Conservation (phyloP, 53 echinoderm and acorn worm genomes). For the Arbacia lixula region DNA sequence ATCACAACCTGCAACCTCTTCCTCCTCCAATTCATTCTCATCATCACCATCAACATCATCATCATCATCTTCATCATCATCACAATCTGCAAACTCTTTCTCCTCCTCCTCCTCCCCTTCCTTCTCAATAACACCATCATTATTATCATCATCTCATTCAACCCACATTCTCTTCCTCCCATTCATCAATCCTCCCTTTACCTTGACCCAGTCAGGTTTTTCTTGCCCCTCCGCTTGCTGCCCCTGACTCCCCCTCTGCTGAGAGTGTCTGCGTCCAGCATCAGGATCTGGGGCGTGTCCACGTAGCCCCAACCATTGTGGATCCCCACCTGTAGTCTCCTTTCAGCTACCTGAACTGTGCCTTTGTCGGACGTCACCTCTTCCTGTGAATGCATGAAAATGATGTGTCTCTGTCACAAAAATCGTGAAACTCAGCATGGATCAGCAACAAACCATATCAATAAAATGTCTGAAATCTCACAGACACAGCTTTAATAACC, state of each 20-base stretch:
- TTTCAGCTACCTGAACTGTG: slow-evolving; percentile 74
- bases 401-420: background rate
- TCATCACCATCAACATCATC: too few species aligned
- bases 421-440: background rate
- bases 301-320: slow-evolving; percentile 99
- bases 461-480: too few species aligned
- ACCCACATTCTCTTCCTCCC: background rate
- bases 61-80: too few species aligned
- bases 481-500: too few species aligned
- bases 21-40: too few species aligned
- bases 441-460: too few species aligned
- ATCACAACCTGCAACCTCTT: slow-evolving; percentile 11
- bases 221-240: slow-evolving; percentile 58
- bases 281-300: slow-evolving; percentile 84
- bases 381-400: slow-evolving; percentile 57
- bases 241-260: slow-evolving; percentile 58
- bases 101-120: too few species aligned
- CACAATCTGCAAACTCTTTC: too few species aligned
- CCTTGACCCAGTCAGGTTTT: slow-evolving; percentile 55
- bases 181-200: too few species aligned
- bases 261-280: slow-evolving; percentile 69
- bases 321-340: slow-evolving; percentile 87
- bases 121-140: too few species aligned
- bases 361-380: slow-evolving; percentile 76
- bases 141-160: too few species aligned